Conservation (phyloP, 2,888 invertebrate species). For the Microplitis manilae region DNA sequence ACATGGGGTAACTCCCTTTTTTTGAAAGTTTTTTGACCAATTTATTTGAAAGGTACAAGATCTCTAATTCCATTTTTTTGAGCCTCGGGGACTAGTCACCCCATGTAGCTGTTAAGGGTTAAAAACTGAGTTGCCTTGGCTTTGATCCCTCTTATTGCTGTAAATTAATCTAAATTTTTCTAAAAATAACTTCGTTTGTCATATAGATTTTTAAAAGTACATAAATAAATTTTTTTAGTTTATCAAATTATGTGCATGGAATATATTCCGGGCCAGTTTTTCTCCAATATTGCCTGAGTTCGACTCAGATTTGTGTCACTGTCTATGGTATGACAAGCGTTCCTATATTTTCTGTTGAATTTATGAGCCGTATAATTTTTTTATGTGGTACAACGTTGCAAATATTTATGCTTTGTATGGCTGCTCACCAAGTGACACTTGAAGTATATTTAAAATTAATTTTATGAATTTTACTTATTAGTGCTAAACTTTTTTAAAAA, state of each 20-base stretch:
- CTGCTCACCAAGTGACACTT: not conserved
- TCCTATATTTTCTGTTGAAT: not conserved
- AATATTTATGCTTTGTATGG: conserved; percentile 1
- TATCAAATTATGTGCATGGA: not conserved
- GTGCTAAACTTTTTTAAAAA: not conserved
- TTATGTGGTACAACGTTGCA: not conserved
- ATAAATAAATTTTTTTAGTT: not conserved
- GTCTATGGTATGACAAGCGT: not conserved
- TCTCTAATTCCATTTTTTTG: no score
- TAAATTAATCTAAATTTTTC: no score
- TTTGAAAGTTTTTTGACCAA: no score
- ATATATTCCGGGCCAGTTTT: not conserved
- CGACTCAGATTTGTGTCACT: not conserved
- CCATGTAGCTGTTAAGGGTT: no score
- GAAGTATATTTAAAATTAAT: not conserved
- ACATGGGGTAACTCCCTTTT: no score
- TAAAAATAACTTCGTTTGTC: no score
- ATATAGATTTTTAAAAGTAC: no score
- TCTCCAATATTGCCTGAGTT: not conserved
- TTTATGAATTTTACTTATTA: not conserved
- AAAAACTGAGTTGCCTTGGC: no score
- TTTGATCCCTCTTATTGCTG: no score
- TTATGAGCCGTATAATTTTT: not conserved
- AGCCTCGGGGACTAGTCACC: no score
- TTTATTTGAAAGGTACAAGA: no score